Evolutionary conservation across 2,888 invertebrate species (phyloP), one percentile per base, ranked within the genome.

Genomic region (Salpingus planirostris): DNA sequence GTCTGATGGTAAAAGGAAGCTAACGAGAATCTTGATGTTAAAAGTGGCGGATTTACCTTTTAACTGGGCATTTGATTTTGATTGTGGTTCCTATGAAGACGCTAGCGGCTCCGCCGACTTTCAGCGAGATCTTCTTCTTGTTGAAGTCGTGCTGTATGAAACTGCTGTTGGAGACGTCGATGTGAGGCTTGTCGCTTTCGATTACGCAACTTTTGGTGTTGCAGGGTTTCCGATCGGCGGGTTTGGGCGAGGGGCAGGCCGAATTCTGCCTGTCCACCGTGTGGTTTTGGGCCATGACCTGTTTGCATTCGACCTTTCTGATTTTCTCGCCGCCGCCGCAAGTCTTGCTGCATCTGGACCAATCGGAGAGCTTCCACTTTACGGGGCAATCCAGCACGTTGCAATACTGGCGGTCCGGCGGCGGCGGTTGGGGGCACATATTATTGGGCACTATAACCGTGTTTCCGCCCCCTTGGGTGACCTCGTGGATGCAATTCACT

Each of bases 61-160:
- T 88, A 12, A 90, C 88, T 0, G 93, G 93, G 57, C 95, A 95
- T 58, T 91, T 88, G 46, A 95, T 88, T 66, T 92, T 92, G 36
- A 95, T 79, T 54, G 86, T 85, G 0, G 91, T 89, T 5, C 92
- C 93, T 50, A 85, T 80, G 68, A 87, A 92, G 27, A 95, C 81
- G 1, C 84, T 84, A 0, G 92, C 95, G 1, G 80, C 81, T 0
- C 92, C 93, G 0, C 92, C 93, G 0, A 95, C 84, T 63, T 87
- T 89, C 1, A 93, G 70, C 1, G 84, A 81, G 8, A 89, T 78
- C 66, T 84, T 84, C 41, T 79, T 79, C 63, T 83, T 83, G 53
- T 79, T 81, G 0, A 82, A 78, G 54, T 86, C 85, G 43, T 82
- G 81, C 54, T 92, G 91, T 38, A 87, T 81, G 53, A 83, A 90